Evolutionary conservation across 2,797 vertebrate genomes (phyloP).

Genomic region (Rhinella marina): DNA sequence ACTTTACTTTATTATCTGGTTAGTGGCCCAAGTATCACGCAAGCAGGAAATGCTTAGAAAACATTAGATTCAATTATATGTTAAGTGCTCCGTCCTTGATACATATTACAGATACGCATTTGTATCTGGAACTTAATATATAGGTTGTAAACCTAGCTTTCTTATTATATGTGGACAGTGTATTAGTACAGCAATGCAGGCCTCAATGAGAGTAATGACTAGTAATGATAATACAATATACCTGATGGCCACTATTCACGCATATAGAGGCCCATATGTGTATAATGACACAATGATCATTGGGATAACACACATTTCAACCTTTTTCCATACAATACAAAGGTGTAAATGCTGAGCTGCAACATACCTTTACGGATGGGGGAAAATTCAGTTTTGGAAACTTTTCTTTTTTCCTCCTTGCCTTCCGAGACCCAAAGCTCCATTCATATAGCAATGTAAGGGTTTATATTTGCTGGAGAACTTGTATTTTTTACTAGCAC

Average conservation of each 20-base stretch:
- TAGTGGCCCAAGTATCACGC: constrained; percentile 16
- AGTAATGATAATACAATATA: not conserved
- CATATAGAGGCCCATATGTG: not conserved
- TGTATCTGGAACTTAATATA: constrained; percentile 26
- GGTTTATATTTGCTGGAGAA: too few species aligned
- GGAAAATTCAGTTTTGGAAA: too few species aligned
- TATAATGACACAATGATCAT: not conserved
- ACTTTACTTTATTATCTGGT: constrained; percentile 21
- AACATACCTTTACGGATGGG: too few species aligned
- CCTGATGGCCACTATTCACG: not conserved
- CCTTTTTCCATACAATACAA: too few species aligned
- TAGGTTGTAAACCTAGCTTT: constrained; percentile 20
- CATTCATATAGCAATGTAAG: too few species aligned
- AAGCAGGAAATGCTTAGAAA: constrained; percentile 40
- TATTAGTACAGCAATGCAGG: not conserved
- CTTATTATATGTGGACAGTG: constrained; percentile 16
- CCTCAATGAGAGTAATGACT: not conserved
- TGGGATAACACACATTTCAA: not conserved
- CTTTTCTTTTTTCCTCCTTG: too few species aligned
- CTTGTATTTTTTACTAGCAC: too few species aligned
- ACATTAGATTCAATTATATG: constrained; percentile 21
- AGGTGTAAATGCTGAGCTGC: too few species aligned
- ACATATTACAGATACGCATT: constrained; percentile 34
- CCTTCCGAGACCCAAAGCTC: too few species aligned
- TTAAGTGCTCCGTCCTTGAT: constrained; percentile 5